Conservation (phyloP, 2,888 invertebrate genomes). For the Fissipunctia ypsillon region DNA sequence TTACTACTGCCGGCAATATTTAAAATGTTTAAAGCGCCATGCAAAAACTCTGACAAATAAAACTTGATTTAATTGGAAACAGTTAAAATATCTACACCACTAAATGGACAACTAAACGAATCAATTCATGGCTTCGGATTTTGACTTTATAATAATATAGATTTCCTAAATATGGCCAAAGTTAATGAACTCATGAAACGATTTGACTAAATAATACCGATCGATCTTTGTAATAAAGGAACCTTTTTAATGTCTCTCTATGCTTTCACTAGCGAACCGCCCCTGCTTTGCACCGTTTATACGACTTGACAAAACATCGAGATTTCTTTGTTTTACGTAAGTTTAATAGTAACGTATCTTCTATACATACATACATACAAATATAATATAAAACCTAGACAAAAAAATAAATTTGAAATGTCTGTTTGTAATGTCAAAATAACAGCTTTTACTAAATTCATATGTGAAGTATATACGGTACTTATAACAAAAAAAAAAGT, state of each 20-base stretch:
- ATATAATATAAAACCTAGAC: no score
- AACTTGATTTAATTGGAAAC: not conserved
- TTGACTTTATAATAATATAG: not conserved
- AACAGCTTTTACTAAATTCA: no score
- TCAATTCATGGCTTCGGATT: not conserved
- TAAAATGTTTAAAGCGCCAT: slow-evolving; percentile 16
- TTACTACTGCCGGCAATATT: slow-evolving; percentile 56
- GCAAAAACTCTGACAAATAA: not conserved
- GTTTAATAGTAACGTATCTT: no score
- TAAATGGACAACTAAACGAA: not conserved
- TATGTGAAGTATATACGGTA: no score
- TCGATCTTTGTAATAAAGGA: not conserved
- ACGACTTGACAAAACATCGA: no score
- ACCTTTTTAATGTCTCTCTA: not conserved
- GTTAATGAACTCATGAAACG: not conserved
- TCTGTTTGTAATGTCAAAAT: no score
- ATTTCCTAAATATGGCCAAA: not conserved
- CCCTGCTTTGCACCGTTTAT: not conserved
- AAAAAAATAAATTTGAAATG: no score
- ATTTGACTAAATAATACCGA: not conserved
- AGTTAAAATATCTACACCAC: not conserved
- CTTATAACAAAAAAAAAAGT: no score
- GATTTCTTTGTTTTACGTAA: no score
- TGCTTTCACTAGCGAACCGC: not conserved
- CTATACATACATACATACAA: no score